phyloP scores from a whole-genome alignment of 1,140 invertebrate species.

The Drosophila sucinea region DNA sequence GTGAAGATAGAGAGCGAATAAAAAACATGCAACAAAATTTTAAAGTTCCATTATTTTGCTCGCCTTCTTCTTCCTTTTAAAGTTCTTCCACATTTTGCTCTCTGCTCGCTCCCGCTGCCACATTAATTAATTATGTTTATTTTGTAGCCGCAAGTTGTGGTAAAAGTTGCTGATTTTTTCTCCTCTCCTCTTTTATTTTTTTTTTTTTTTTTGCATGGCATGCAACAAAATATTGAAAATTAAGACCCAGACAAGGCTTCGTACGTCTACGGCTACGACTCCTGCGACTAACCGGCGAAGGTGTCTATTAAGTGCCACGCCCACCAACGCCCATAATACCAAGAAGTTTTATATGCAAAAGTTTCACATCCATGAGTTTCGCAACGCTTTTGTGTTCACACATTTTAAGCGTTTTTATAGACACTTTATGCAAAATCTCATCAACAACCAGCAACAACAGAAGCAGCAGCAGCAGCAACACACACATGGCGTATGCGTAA shows the following conservation, averaged over 20 bases:
- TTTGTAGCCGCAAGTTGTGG: conserved; percentile 49
- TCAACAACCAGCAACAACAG: conserved; percentile 11
- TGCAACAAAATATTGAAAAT: conserved; percentile 60
- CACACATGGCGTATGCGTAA: conserved; percentile 49
- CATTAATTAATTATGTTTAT: conserved; percentile 75
- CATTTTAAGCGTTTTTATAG: conserved; percentile 57
- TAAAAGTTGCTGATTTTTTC: conserved; percentile 37
- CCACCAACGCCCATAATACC: not conserved
- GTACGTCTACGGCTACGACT: not conserved
- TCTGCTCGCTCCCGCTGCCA: not conserved
- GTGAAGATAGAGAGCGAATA: not conserved
- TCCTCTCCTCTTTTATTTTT: not conserved
- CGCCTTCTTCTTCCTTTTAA: conserved; percentile 18
- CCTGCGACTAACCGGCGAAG: not conserved
- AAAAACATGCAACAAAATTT: conserved; percentile 23
- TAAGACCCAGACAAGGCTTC: conserved; percentile 33
- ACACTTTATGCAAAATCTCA: conserved; percentile 43
- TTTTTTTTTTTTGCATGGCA: conserved; percentile 29
- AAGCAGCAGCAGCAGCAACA: not conserved
- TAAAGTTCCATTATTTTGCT: conserved; percentile 25
- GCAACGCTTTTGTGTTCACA: conserved; percentile 23
- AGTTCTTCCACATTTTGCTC: conserved; percentile 24
- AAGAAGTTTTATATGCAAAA: conserved; percentile 47
- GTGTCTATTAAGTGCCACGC: conserved; percentile 21
- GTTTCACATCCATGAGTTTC: conserved; percentile 29